These are phyloP conservation scores for Andrena bicolor DNA, from an alignment of 2,888 invertebrate genomes.

Conservation along the genomic window DNA sequence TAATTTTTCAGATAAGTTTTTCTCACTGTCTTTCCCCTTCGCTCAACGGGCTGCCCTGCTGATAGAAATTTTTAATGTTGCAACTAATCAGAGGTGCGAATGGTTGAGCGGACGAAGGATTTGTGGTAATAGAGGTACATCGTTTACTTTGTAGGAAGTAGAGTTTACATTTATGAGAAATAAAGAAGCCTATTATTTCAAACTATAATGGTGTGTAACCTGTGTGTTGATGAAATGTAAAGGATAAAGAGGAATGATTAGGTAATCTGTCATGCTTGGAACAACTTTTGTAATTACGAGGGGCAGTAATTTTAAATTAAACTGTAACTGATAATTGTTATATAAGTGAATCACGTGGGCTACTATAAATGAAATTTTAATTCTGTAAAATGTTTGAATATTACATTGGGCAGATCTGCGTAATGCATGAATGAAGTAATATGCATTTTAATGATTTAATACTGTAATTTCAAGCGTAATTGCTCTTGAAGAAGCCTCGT, in stretches of 20 bases:
- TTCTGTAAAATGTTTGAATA: conserved; percentile 42
- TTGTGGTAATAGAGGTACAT: conserved; percentile 71
- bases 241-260: conserved; percentile 47
- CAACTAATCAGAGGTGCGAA: conserved; percentile 55
- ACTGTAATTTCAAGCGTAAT: conserved; percentile 23
- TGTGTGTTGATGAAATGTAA: conserved; percentile 73
- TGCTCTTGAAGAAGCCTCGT: conserved; percentile 4
- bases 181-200: conserved; percentile 80
- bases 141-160: conserved; percentile 78
- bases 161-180: conserved; percentile 73
- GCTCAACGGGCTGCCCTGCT: conserved; percentile 33
- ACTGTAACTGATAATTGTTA: conserved; percentile 11
- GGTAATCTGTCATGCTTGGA: conserved; percentile 70
- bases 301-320: conserved; percentile 29
- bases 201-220: conserved; percentile 78
- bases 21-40: conserved; percentile 20
- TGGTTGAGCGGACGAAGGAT: conserved; percentile 69
- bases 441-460: conserved; percentile 37
- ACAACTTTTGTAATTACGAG: conserved; percentile 17
- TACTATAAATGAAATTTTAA: conserved; percentile 25
- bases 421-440: conserved; percentile 4
- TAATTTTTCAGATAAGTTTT: conserved; percentile 50
- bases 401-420: conserved; percentile 16
- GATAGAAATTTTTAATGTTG: conserved; percentile 59
- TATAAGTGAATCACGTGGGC: not conserved